Percentiles rank a stretch among this genome's conserved stretches.
phyloP scores from a whole-genome alignment of 1,140 invertebrate genomes.

The Nasonia giraulti region DNA sequence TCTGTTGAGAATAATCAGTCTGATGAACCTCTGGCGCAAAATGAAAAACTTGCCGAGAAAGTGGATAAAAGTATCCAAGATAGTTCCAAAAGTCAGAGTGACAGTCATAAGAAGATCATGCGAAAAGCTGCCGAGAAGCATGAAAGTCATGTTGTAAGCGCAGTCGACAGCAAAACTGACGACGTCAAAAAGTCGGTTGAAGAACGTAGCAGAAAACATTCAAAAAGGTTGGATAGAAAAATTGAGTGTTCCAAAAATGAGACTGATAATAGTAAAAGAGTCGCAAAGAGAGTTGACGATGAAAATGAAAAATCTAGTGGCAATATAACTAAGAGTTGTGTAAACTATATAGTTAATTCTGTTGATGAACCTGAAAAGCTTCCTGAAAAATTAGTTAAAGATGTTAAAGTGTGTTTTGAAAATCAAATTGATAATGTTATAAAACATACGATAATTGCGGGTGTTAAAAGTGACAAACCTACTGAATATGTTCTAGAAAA shows the following conservation, averaged over 20 bases:
- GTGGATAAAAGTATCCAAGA: background rate
- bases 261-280: slow-evolving; percentile 37
- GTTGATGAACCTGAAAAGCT: slow-evolving; percentile 1
- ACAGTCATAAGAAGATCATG: slow-evolving; percentile 21
- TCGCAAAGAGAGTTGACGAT: slow-evolving; percentile 14
- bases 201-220: background rate
- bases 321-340: slow-evolving; percentile 11
- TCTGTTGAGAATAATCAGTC: background rate
- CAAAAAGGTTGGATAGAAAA: slow-evolving; percentile 1
- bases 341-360: slow-evolving; percentile 43
- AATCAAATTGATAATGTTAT: slow-evolving; percentile 31
- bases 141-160: background rate
- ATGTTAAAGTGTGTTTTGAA: slow-evolving; percentile 20
- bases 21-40: background rate
- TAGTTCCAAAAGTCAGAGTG: slow-evolving; percentile 5
- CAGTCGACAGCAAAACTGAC: background rate
- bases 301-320: background rate
- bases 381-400: slow-evolving; percentile 20
- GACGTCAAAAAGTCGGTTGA: slow-evolving; percentile 1
- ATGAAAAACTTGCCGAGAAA: slow-evolving; percentile 18
- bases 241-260: slow-evolving; percentile 36
- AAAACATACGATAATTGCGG: background rate
- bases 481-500: slow-evolving; percentile 19
- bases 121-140: background rate
- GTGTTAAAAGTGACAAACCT: slow-evolving; percentile 9